Evolutionary conservation across 2,797 vertebrate species (phyloP).

Genomic region (Australoheros facetus): DNA sequence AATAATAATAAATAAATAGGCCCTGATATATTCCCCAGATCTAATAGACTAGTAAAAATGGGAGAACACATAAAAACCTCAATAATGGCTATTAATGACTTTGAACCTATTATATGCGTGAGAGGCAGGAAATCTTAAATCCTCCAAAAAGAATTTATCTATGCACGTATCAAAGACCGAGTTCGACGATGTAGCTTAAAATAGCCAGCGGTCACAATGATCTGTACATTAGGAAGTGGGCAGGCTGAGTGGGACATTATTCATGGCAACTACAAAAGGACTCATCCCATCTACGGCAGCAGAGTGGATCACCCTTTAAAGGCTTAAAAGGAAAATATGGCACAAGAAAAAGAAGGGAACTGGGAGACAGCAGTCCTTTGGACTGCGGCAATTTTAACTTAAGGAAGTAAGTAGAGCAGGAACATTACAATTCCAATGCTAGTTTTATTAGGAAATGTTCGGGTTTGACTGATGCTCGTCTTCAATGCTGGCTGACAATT

Average conservation of each 20-base stretch:
- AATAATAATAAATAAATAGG: background rate
- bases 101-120: background rate
- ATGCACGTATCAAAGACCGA: slow-evolving; percentile 15
- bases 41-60: background rate
- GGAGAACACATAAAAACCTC: background rate
- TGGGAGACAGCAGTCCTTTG: slow-evolving; percentile 28
- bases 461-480: slow-evolving; percentile 48
- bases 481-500: slow-evolving; percentile 13
- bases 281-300: slow-evolving; percentile 15
- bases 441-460: slow-evolving; percentile 33
- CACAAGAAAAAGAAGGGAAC: slow-evolving; percentile 13
- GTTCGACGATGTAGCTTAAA: background rate
- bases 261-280: slow-evolving; percentile 32
- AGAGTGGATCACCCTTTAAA: slow-evolving; percentile 41
- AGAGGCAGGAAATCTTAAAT: background rate
- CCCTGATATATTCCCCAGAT: rapidly evolving
- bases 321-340: slow-evolving; percentile 42
- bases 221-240: slow-evolving; percentile 30
- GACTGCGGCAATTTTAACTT: slow-evolving; percentile 4
- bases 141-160: slow-evolving; percentile 10
- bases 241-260: slow-evolving; percentile 28
- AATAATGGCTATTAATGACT: slow-evolving; percentile 20
- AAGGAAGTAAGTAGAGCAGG: slow-evolving; percentile 37
- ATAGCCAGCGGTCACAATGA: slow-evolving; percentile 23
- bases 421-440: slow-evolving; percentile 46